These are phyloP conservation scores for Thyatira batis DNA, from an alignment of 2,888 invertebrate species.

Conservation along the genomic window DNA sequence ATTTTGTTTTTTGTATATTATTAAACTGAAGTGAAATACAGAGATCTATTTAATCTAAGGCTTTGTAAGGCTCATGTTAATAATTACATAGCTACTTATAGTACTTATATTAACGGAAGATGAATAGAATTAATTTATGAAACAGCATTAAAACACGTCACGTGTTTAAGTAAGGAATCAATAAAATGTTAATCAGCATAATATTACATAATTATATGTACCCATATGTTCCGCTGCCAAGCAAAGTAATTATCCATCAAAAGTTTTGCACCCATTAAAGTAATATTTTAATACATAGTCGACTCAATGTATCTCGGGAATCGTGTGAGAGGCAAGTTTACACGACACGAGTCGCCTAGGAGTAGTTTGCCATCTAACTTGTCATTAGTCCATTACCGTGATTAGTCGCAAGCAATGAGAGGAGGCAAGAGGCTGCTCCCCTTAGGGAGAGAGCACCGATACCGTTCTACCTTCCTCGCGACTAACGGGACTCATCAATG, in stretches of 20 bases:
- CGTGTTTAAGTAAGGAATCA: neutral
- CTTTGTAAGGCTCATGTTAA: too few relatives aligned
- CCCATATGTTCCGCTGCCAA: neutral
- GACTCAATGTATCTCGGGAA: constrained; percentile 2
- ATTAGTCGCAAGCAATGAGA: constrained; percentile 51
- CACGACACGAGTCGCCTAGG: constrained; percentile 23
- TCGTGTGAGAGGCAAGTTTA: constrained; percentile 40
- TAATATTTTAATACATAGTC: constrained; percentile 46
- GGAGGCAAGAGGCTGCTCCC: constrained; percentile 1
- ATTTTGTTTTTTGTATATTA: too few relatives aligned
- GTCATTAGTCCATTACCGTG: constrained; percentile 74
- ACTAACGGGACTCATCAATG: constrained; percentile 68
- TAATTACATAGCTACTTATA: too few relatives aligned
- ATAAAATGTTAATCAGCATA: neutral
- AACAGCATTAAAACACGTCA: neutral
- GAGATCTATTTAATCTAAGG: too few relatives aligned
- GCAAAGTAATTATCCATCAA: constrained; percentile 25
- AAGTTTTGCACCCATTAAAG: constrained; percentile 28
- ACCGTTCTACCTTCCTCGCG: constrained; percentile 29
- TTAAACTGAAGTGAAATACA: too few relatives aligned
- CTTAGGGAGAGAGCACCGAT: constrained; percentile 22
- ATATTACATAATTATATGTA: neutral
- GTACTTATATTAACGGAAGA: too few relatives aligned
- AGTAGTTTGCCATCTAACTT: constrained; percentile 58
- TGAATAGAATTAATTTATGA: too few relatives aligned